Evolutionary conservation across 92 coral and sea anemone species (phyloP).

Genomic region (Ricordea florida): DNA sequence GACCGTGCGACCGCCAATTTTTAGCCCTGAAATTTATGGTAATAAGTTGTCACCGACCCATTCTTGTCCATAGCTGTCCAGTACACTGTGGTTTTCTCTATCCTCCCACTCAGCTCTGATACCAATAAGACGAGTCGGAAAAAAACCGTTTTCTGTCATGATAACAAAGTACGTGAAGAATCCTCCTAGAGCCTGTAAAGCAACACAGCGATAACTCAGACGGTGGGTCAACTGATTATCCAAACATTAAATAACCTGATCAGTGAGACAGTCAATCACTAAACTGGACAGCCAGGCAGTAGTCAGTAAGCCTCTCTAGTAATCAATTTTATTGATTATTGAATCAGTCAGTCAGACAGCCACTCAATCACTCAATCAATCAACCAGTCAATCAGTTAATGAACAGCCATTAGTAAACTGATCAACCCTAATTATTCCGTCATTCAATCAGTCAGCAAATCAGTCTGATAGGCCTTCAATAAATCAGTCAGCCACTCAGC

Average conservation of each 20-base stretch:
- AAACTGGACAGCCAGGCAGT: not conserved
- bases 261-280: not conserved
- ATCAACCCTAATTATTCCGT: no score
- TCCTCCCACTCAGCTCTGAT: slow-evolving; percentile 83
- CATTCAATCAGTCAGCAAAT: no score
- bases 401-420: no score
- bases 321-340: no score
- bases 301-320: not conserved
- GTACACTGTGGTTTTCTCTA: slow-evolving; percentile 25
- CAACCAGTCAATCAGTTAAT: no score
- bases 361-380: no score
- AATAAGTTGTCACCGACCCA: slow-evolving; percentile 95
- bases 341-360: no score
- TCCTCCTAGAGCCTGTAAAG: slow-evolving; percentile 84
- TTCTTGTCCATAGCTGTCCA: slow-evolving; percentile 93
- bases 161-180: slow-evolving; percentile 97
- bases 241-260: not conserved
- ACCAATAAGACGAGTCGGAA: slow-evolving; percentile 60
- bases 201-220: no score
- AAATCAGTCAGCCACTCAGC: no score
- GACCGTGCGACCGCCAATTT: no score
- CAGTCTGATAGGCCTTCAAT: no score
- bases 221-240: not conserved
- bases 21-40: no score
- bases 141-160: slow-evolving; percentile 93